phyloP scores from a whole-genome alignment of 2,797 vertebrate genomes.

The Sus cebifrons region DNA sequence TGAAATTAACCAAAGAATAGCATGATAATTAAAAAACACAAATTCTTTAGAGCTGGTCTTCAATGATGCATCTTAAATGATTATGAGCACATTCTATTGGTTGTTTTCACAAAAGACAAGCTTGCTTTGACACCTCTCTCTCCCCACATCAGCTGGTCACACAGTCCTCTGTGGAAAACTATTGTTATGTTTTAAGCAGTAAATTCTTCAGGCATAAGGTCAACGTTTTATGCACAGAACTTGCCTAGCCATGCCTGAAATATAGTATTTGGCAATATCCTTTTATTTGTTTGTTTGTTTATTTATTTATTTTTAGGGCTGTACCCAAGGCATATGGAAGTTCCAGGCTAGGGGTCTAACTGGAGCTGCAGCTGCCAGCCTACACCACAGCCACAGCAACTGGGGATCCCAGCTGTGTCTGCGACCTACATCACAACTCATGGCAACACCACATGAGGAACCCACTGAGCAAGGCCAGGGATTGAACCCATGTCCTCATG shows the following conservation, averaged over 20 bases:
- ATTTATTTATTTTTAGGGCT: too few relatives aligned
- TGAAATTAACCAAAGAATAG: neutral
- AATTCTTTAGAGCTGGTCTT: neutral
- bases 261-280: neutral
- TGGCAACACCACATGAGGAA: too few relatives aligned
- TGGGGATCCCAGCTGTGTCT: too few relatives aligned
- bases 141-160: neutral
- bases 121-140: conserved; percentile 8
- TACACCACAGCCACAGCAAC: too few relatives aligned
- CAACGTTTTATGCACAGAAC: neutral
- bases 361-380: too few relatives aligned
- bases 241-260: conserved; percentile 2
- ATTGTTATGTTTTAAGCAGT: neutral
- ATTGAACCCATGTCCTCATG: too few relatives aligned
- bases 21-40: neutral
- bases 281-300: neutral
- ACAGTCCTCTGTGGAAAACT: neutral
- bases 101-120: neutral
- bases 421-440: too few relatives aligned
- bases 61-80: too few relatives aligned
- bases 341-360: too few relatives aligned
- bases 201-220: neutral
- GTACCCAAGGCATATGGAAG: too few relatives aligned
- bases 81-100: neutral
- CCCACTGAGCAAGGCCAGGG: too few relatives aligned